These are phyloP conservation scores for Ceratosolen fusciceps DNA, from an alignment of 1,140 invertebrate genomes.

Conservation along the genomic window DNA sequence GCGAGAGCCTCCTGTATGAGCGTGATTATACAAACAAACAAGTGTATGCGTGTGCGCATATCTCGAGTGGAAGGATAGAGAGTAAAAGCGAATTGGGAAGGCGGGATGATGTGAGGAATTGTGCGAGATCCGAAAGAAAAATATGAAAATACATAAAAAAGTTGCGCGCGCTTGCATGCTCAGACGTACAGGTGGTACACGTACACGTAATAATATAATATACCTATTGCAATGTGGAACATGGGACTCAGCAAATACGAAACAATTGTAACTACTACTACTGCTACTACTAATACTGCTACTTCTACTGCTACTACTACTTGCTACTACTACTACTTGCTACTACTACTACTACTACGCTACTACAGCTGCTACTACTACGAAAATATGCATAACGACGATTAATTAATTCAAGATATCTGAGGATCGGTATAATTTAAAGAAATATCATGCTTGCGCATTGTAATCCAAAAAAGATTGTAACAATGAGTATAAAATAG, in stretches of 20 bases:
- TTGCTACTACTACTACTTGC: too few species aligned
- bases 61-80: conserved; percentile 54
- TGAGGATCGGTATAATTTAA: conserved; percentile 51
- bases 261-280: not conserved
- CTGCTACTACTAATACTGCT: too few species aligned
- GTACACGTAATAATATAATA: not conserved
- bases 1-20: conserved; percentile 61
- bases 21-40: conserved; percentile 60
- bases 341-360: too few species aligned
- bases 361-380: too few species aligned
- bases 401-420: conserved; percentile 40
- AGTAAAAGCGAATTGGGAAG: not conserved
- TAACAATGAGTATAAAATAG: conserved; percentile 38
- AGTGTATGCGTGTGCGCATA: too few species aligned
- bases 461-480: conserved; percentile 41
- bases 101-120: not conserved
- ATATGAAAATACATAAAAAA: conserved; percentile 12
- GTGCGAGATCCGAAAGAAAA: not conserved
- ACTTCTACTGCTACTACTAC: too few species aligned
- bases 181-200: not conserved
- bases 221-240: not conserved
- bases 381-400: too few species aligned
- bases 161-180: not conserved
- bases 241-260: not conserved
- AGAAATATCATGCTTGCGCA: conserved; percentile 24